Conservation (phyloP, 2,888 invertebrate species). For the Dorcus parallelipipedus region DNA sequence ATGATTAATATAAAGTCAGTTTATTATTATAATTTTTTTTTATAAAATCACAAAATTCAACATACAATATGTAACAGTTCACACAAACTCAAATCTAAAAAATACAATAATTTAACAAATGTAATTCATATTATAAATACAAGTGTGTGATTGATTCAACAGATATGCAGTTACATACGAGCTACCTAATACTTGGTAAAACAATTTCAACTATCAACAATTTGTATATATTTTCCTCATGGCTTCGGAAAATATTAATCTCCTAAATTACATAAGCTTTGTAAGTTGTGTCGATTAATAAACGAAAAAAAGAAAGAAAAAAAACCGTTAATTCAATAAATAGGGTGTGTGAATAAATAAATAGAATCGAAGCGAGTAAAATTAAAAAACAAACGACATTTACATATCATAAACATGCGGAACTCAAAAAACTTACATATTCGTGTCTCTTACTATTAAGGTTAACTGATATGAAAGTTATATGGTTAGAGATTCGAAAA, state of each 20-base stretch:
- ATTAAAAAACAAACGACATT: slow-evolving; percentile 40
- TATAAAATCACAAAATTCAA: slow-evolving; percentile 51
- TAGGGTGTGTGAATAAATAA: slow-evolving; percentile 30
- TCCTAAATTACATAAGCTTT: neutral
- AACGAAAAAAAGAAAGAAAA: slow-evolving; percentile 24
- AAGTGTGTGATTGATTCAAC: slow-evolving; percentile 11
- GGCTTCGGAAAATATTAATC: slow-evolving; percentile 5
- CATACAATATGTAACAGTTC: slow-evolving; percentile 47
- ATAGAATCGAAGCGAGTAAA: slow-evolving; percentile 18
- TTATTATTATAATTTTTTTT: slow-evolving; percentile 32
- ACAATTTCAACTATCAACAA: too few relatives aligned
- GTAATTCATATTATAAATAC: slow-evolving; percentile 12
- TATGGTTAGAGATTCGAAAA: slow-evolving; percentile 13
- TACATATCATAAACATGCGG: slow-evolving; percentile 29
- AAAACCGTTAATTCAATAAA: slow-evolving; percentile 21
- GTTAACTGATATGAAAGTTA: slow-evolving; percentile 6
- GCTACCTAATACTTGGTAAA: too few relatives aligned
- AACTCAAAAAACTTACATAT: slow-evolving; percentile 6
- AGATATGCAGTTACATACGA: slow-evolving; percentile 16
- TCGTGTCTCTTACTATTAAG: neutral
- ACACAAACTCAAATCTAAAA: slow-evolving; percentile 42
- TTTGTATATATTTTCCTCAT: too few relatives aligned
- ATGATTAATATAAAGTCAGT: slow-evolving; percentile 24
- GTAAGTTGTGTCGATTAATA: slow-evolving; percentile 4
- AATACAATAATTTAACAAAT: slow-evolving; percentile 25